These are phyloP conservation scores for Piaya cayana DNA, from an alignment of 2,113 vertebrate species.

Conservation along the genomic window DNA sequence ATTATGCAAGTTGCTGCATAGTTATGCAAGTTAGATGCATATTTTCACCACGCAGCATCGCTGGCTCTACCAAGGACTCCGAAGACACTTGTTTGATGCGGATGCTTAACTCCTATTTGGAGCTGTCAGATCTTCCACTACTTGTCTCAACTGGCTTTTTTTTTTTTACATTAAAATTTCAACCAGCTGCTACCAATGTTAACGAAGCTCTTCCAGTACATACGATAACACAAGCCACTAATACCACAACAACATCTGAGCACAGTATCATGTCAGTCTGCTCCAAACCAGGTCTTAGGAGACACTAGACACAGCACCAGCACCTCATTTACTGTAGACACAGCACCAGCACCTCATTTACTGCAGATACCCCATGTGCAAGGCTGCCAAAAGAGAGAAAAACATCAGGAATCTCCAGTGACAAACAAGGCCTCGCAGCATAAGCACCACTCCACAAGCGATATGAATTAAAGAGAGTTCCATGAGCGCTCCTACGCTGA, in stretches of 20 bases:
- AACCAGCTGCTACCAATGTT: not conserved
- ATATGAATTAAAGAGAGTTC: not conserved
- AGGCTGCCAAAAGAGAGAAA: not conserved
- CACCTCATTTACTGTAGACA: accelerated
- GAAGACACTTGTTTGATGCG: slow-evolving; percentile 61
- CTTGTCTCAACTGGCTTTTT: not conserved
- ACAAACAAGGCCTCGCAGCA: not conserved
- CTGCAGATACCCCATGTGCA: accelerated
- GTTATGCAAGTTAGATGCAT: slow-evolving; percentile 70
- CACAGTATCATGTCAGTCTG: accelerated
- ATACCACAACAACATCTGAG: not conserved
- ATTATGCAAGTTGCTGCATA: slow-evolving; percentile 71
- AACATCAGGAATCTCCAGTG: not conserved
- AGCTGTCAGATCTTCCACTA: not conserved
- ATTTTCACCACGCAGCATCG: not conserved
- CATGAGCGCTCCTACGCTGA: not conserved
- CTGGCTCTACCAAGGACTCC: not conserved
- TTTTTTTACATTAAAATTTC: not conserved
- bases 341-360: not conserved
- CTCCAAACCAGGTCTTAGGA: not conserved
- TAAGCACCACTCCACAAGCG: not conserved
- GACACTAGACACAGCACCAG: not conserved
- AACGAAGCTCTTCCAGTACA: not conserved
- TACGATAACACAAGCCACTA: accelerated
- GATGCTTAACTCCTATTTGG: not conserved